Percentiles rank a stretch among this genome's conserved stretches.
Conservation (phyloP, 1,140 invertebrate species). For the Aphis craccivora region DNA sequence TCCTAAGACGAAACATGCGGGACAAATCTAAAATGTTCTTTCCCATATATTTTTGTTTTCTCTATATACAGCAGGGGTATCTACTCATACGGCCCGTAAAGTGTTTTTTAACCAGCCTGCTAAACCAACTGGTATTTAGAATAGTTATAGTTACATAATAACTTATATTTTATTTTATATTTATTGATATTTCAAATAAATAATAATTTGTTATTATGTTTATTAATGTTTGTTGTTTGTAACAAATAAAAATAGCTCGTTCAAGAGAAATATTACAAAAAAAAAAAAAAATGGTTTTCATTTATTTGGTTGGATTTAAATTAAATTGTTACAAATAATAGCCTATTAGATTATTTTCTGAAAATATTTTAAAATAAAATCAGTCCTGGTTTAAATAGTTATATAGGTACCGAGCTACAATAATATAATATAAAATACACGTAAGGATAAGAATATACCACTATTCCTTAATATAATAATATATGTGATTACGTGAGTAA, state of each 20-base stretch:
- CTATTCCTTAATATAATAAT: neutral
- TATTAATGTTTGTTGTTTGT: neutral
- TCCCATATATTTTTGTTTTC: neutral
- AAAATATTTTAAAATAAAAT: neutral
- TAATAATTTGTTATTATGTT: neutral
- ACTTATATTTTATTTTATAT: no score
- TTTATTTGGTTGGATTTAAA: neutral
- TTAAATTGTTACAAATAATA: neutral
- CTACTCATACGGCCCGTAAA: neutral
- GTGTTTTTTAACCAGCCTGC: neutral
- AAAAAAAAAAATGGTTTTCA: neutral
- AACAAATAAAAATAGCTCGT: neutral
- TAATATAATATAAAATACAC: neutral
- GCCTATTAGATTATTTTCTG: no score
- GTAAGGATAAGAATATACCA: rapidly evolving
- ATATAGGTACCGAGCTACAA: neutral
- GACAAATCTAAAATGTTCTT: neutral
- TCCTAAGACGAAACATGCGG: neutral
- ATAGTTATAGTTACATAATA: neutral
- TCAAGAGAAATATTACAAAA: neutral
- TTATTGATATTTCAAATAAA: no score
- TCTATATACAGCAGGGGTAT: neutral
- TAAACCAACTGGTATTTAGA: neutral
- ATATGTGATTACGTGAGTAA: neutral
- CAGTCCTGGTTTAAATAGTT: neutral